A percentile compares a stretch with the other conserved stretches of the same genome.
These are phyloP conservation scores for Carassius auratus DNA, from an alignment of 2,113 vertebrate species.

Conservation along the genomic window DNA sequence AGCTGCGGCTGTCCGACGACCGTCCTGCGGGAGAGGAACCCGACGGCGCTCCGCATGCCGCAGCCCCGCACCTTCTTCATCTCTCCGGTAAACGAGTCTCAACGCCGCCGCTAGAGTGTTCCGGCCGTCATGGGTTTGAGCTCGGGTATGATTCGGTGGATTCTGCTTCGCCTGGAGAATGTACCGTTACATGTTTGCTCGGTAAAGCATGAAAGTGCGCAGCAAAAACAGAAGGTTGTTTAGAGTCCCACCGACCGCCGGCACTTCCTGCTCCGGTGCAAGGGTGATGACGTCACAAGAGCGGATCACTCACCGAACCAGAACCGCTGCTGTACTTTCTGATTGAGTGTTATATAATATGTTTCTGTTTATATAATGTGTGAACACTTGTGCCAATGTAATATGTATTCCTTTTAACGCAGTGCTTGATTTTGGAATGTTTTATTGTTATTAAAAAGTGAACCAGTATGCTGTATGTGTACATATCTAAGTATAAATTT, in stretches of 20 bases:
- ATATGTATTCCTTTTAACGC: neutral
- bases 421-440: neutral
- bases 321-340: neutral
- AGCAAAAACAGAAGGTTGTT: slow-evolving; percentile 52
- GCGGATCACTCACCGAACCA: slow-evolving; percentile 34
- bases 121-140: slow-evolving; percentile 1
- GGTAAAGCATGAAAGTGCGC: slow-evolving; percentile 16
- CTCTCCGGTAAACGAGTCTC: slow-evolving; percentile 49
- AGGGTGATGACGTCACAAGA: slow-evolving; percentile 52
- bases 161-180: neutral
- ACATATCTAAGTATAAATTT: neutral
- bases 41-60: slow-evolving; percentile 92
- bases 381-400: neutral
- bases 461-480: neutral
- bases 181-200: slow-evolving; percentile 41
- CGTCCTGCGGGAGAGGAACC: slow-evolving; percentile 92
- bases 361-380: neutral
- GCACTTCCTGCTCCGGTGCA: slow-evolving; percentile 63
- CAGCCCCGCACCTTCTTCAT: slow-evolving; percentile 86
- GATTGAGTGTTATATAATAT: neutral
- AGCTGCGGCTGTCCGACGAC: slow-evolving; percentile 88
- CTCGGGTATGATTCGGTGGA: neutral
- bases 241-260: slow-evolving; percentile 48
- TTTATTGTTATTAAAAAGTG: neutral
- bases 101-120: neutral